phyloP scores from a whole-genome alignment of 2,888 invertebrate species.

The Tortricodes alternella region DNA sequence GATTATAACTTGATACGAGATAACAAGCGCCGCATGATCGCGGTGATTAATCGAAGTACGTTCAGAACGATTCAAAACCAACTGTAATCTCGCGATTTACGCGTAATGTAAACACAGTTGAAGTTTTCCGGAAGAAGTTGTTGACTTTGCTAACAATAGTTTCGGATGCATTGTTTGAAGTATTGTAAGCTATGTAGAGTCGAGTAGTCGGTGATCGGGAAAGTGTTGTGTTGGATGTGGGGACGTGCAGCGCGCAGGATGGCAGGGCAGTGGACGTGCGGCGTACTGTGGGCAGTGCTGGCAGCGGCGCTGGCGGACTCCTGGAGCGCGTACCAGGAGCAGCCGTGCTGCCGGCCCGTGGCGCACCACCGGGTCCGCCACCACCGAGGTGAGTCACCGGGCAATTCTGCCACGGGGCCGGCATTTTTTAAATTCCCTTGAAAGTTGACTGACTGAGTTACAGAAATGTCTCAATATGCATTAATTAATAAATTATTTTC shows the following conservation, averaged over 20 bases:
- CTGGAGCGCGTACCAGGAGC: constrained; percentile 86
- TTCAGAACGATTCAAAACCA: constrained; percentile 59
- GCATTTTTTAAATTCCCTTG: too few relatives aligned
- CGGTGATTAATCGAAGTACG: constrained; percentile 69
- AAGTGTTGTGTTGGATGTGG: constrained; percentile 58
- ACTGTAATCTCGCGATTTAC: constrained; percentile 63
- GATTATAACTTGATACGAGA: constrained; percentile 74
- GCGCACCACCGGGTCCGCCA: constrained; percentile 84
- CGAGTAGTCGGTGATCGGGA: constrained; percentile 37
- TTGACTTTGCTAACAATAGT: constrained; percentile 55
- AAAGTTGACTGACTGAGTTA: too few relatives aligned
- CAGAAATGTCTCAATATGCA: too few relatives aligned
- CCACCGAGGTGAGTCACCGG: constrained; percentile 81
- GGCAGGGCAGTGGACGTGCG: constrained; percentile 60
- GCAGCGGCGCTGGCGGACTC: constrained; percentile 83
- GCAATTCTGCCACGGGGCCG: too few relatives aligned
- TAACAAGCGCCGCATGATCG: constrained; percentile 60
- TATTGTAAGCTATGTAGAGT: constrained; percentile 48
- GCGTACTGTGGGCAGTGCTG: constrained; percentile 62
- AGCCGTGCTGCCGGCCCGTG: constrained; percentile 84
- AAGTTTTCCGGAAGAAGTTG: constrained; percentile 67
- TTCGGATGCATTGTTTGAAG: constrained; percentile 47
- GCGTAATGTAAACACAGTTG: constrained; percentile 52
- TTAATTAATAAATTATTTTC: too few relatives aligned
- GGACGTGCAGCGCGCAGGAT: constrained; percentile 50